A percentile compares a stretch with the other conserved stretches of the same genome.
Evolutionary conservation across 1,140 invertebrate species (phyloP).

Genomic region (Drosophila kohkoa): DNA sequence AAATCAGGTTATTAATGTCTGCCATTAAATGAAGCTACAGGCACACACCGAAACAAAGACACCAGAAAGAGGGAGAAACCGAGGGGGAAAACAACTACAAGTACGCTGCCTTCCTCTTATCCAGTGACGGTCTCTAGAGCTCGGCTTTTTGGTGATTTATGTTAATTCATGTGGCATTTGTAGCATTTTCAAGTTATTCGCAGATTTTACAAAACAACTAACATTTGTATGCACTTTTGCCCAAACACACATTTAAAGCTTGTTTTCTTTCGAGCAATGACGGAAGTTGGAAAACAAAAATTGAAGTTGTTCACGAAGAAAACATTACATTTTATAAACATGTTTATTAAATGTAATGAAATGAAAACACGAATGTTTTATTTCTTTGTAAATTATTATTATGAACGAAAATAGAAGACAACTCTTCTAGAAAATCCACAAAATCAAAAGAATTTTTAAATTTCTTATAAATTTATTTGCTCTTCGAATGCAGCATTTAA

Average conservation of each 20-base stretch:
- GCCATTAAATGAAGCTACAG: conserved; percentile 80
- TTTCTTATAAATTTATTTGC: neutral
- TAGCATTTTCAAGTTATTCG: conserved; percentile 70
- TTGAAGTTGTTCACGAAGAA: neutral
- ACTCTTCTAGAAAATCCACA: too few species aligned
- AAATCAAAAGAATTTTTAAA: too few species aligned
- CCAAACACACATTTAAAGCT: neutral
- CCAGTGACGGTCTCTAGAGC: conserved; percentile 16
- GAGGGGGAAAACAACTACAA: conserved; percentile 28
- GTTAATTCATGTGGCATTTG: conserved; percentile 76
- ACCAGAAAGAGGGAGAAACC: conserved; percentile 16
- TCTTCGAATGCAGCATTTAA: neutral
- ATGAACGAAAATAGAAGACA: too few species aligned
- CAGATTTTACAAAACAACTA: conserved; percentile 59
- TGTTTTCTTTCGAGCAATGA: neutral
- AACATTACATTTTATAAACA: too few species aligned
- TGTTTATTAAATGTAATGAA: too few species aligned
- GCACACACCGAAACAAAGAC: conserved; percentile 21
- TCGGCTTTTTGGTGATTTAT: conserved; percentile 63
- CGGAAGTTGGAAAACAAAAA: neutral
- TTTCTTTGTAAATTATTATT: too few species aligned
- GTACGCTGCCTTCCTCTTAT: conserved; percentile 2
- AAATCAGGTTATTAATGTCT: conserved; percentile 83
- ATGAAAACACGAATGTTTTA: neutral
- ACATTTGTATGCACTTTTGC: conserved; percentile 48